Conservation (phyloP, 2,113 vertebrate genomes). For the Emydocephalus ijimae region DNA sequence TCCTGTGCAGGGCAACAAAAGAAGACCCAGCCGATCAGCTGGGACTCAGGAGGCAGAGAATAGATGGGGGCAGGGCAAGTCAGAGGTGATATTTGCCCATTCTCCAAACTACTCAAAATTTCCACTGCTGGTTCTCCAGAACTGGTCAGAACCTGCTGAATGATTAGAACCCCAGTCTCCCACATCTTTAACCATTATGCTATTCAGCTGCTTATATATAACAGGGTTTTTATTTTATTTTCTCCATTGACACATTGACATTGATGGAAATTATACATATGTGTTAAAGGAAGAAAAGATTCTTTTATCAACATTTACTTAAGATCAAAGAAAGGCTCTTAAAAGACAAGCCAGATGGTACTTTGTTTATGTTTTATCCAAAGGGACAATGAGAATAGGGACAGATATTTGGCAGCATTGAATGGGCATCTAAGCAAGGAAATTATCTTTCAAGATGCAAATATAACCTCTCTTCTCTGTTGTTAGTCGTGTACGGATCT, state of each 20-base stretch:
- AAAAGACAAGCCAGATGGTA: conserved; percentile 66
- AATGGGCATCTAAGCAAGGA: conserved; percentile 49
- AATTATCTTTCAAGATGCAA: conserved; percentile 47
- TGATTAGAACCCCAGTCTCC: not conserved
- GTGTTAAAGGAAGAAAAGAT: conserved; percentile 63
- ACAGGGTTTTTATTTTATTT: conserved; percentile 56
- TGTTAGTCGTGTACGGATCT: conserved; percentile 25
- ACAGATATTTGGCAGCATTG: conserved; percentile 57
- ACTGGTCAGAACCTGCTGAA: no score
- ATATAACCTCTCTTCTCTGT: conserved; percentile 54
- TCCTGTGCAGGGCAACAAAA: no score
- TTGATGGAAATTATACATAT: conserved; percentile 66
- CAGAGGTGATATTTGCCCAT: no score
- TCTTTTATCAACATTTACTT: conserved; percentile 64
- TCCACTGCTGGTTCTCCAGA: no score
- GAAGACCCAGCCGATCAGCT: no score
- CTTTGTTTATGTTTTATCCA: conserved; percentile 59
- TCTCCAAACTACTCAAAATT: no score
- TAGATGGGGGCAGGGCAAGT: no score
- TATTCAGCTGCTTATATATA: conserved; percentile 12
- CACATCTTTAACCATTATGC: not conserved
- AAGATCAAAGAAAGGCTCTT: conserved; percentile 66
- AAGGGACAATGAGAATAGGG: conserved; percentile 41
- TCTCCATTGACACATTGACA: conserved; percentile 61
- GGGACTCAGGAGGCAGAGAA: no score